Evolutionary conservation across 2,797 vertebrate species (phyloP).

Genomic region (Darevskia mixta): DNA sequence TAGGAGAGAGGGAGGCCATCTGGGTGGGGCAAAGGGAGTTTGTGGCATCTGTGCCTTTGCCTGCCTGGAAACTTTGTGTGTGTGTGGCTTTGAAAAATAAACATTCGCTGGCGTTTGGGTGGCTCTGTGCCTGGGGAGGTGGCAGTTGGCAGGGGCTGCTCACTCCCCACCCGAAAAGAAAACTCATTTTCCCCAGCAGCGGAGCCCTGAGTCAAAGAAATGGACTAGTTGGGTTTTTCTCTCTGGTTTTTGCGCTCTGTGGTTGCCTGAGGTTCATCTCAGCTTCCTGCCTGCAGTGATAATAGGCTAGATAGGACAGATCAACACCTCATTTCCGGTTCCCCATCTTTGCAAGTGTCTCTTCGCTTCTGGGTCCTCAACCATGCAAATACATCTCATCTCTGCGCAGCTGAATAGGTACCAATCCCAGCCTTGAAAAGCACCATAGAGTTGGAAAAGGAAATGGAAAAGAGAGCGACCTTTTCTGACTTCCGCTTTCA

Average conservation of each 20-base stretch:
- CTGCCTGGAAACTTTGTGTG: background rate
- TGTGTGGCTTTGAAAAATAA: background rate
- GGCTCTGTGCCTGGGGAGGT: background rate
- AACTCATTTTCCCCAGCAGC: no score
- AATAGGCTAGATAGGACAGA: rapidly evolving
- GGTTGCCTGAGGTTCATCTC: background rate
- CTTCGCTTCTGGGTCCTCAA: no score
- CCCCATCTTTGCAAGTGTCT: background rate
- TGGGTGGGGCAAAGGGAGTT: background rate
- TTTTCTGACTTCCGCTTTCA: no score
- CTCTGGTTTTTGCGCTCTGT: background rate
- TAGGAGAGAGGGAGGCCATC: background rate
- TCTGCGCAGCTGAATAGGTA: no score
- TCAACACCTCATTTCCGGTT: rapidly evolving
- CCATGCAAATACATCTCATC: no score
- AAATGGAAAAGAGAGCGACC: no score
- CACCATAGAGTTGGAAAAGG: no score
- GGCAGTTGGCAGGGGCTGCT: no score
- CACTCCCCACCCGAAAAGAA: no score
- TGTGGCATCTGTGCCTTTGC: background rate
- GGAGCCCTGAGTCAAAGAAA: background rate
- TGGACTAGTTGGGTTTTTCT: background rate
- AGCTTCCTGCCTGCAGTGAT: background rate
- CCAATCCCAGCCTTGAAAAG: no score
- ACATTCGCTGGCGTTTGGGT: background rate